A percentile compares a stretch with the other conserved stretches of the same genome.
phyloP scores from a whole-genome alignment of 2,113 vertebrate genomes.

The Brachionichthys hirsutus region DNA sequence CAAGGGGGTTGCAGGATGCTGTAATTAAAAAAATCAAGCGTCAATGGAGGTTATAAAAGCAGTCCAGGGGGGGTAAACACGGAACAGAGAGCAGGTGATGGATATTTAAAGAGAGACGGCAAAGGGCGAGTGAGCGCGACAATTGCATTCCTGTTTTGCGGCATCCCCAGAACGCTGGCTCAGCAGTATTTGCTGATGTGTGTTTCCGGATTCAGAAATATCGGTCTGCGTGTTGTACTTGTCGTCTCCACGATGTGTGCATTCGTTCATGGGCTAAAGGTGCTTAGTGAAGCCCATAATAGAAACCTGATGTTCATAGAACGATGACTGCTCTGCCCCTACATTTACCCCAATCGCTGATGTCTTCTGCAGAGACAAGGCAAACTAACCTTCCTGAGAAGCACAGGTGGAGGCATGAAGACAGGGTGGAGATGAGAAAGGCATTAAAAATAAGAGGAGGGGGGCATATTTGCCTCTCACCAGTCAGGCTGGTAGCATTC shows the following conservation, averaged over 20 bases:
- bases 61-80: neutral
- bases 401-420: conserved; percentile 20
- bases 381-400: conserved; percentile 20
- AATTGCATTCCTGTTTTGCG: conserved; percentile 3
- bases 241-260: conserved; percentile 18
- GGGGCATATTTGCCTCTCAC: conserved; percentile 55
- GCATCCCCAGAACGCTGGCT: conserved; percentile 45
- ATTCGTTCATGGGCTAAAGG: conserved; percentile 29
- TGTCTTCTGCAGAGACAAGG: conserved; percentile 20
- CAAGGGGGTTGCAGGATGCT: neutral
- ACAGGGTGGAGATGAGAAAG: conserved; percentile 28
- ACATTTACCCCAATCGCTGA: conserved; percentile 27
- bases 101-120: conserved; percentile 35
- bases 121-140: conserved; percentile 29
- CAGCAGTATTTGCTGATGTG: conserved; percentile 52
- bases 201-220: neutral
- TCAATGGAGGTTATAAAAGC: conserved; percentile 16
- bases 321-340: conserved; percentile 46
- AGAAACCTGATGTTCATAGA: conserved; percentile 51
- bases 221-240: conserved; percentile 14
- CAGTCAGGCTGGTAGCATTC: conserved; percentile 50
- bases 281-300: conserved; percentile 56
- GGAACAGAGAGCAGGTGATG: conserved; percentile 4
- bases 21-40: conserved; percentile 17
- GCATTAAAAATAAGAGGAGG: conserved; percentile 34